Evolutionary conservation across 2,113 vertebrate genomes (phyloP).

Genomic region (Chloroceryle aenea): DNA sequence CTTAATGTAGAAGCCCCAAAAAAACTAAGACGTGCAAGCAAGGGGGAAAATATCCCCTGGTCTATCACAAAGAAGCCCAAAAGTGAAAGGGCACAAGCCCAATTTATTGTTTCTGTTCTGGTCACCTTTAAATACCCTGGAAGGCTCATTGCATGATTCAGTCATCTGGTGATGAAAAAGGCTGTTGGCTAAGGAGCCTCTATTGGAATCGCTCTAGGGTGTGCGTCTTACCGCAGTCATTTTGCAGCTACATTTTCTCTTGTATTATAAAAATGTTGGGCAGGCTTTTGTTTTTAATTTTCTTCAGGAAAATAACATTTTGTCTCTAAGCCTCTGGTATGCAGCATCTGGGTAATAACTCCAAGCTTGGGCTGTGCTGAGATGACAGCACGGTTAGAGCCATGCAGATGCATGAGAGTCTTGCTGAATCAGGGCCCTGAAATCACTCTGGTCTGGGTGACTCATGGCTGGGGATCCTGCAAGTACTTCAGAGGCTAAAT

Average conservation of each 20-base stretch:
- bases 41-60: background rate
- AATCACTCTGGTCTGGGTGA: background rate
- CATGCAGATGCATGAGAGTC: background rate
- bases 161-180: constrained; percentile 34
- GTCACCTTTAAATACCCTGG: constrained; percentile 43
- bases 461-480: background rate
- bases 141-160: constrained; percentile 6
- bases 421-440: background rate
- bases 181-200: background rate
- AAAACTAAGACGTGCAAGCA: background rate
- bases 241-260: background rate
- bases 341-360: background rate
- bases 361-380: background rate
- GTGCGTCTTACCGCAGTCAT: background rate
- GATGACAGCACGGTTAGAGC: background rate
- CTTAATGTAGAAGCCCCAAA: background rate
- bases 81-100: background rate
- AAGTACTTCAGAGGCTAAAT: background rate
- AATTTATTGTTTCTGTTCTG: background rate
- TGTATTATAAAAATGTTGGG: background rate
- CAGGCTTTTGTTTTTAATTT: constrained; percentile 24
- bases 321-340: constrained; percentile 11
- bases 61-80: background rate
- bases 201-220: background rate
- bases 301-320: constrained; percentile 26